Evolutionary conservation across 2,113 vertebrate species (phyloP), one percentile per base, ranked within the genome.

Genomic region (Andinoacara biseriatus): DNA sequence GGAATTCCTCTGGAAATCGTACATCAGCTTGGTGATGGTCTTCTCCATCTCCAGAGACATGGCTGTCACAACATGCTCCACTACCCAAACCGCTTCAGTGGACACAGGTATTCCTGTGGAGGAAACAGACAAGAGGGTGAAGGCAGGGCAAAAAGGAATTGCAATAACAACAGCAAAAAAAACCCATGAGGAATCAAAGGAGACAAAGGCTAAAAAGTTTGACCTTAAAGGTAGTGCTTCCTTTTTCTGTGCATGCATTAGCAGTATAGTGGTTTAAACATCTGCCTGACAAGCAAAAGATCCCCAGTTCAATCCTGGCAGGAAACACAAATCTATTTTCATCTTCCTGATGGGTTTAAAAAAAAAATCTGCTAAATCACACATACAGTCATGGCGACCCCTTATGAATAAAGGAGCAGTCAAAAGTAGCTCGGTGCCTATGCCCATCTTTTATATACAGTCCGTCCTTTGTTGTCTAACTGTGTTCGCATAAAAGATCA

Each of bases 21-120:
- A 99, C 97, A 99, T 98, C 94, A 99, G 96, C 92, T 99, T 99
- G 33, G 96, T 99, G 95, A 99, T 97, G 0, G 97, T 98, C 95
- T 99, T 99, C 95, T 99, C 98, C 98, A 99, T 99, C 95, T 99
- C 98, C 95, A 99, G 95, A 84, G 98, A 97, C 98, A 99, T 98
- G 93, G 96, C 97, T 61, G 96, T 97, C 91, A 97, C 96, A 80
- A 97, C 97, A 97, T 99, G 97, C 95, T 99, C 97, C 95, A 96
- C 96, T 89, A 59, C 85, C 84, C 89, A 92, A 46, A 93, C 95
- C 94, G 95, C 95, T 97, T 95, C 96, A 96, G 92, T 96, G 96
- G 87, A 96, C 80, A 97, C 85, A 97, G 94, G 96, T 96, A 91
- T 96, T 96, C 96, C 97, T 98, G 95, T 22, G 38, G 80, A 80